phyloP scores from a whole-genome alignment of 2,797 vertebrate genomes.

The Columba guinea region DNA sequence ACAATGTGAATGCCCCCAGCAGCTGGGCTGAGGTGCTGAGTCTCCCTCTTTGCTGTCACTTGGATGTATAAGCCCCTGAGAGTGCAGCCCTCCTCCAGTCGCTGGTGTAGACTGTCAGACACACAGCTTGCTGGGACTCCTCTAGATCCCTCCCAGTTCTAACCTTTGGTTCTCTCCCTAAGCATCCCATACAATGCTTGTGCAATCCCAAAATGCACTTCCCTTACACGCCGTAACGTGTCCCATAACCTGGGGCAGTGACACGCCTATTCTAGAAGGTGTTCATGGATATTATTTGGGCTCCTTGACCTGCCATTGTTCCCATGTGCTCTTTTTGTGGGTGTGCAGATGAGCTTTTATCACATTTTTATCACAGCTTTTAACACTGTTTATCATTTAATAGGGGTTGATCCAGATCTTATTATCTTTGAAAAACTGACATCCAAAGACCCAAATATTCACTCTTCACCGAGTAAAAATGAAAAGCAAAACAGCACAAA shows the following conservation, averaged over 20 bases:
- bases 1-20: neutral
- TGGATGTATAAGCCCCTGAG: neutral
- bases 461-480: slow-evolving; percentile 6
- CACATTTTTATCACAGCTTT: neutral
- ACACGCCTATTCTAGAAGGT: neutral
- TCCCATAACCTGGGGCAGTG: neutral
- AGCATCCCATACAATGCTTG: neutral
- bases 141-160: neutral
- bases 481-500: slow-evolving; percentile 68
- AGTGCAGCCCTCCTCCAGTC: neutral
- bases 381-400: slow-evolving; percentile 7
- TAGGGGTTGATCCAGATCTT: slow-evolving; percentile 93
- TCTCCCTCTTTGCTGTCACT: neutral
- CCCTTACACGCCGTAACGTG: neutral
- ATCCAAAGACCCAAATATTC: slow-evolving; percentile 20
- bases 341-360: neutral
- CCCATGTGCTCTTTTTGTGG: neutral
- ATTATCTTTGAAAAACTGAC: slow-evolving; percentile 87
- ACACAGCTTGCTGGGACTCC: neutral
- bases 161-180: neutral
- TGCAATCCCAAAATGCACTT: neutral
- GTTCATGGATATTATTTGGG: neutral
- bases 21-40: neutral
- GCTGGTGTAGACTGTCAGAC: neutral
- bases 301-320: neutral